phyloP scores from a whole-genome alignment of 2,113 vertebrate genomes.

The Psittacus erithacus region DNA sequence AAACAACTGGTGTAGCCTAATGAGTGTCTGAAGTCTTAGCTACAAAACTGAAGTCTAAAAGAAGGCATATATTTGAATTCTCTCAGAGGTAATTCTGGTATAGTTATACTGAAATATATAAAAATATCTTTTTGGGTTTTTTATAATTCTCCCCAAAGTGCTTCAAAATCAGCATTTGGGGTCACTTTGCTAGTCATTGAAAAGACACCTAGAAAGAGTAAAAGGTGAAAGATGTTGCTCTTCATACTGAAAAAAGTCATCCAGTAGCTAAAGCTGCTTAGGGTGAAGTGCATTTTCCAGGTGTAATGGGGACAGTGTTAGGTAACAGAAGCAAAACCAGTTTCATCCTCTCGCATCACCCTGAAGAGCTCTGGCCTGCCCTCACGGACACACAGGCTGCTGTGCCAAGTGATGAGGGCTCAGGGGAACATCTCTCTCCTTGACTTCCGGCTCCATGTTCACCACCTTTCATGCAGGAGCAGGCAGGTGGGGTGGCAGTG shows the following conservation, averaged over 20 bases:
- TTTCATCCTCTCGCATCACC: background rate
- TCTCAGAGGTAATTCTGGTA: background rate
- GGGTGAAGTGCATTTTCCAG: background rate
- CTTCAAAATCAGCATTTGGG: background rate
- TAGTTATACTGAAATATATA: background rate
- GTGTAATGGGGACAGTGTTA: background rate
- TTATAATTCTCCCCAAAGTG: background rate
- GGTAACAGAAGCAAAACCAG: background rate
- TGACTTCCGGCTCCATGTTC: background rate
- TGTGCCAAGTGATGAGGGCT: accelerated
- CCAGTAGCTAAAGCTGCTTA: background rate
- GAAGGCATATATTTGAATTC: background rate
- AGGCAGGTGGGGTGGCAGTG: background rate
- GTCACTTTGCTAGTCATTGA: background rate
- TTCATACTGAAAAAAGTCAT: background rate
- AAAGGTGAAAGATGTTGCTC: background rate
- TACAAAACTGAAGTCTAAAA: background rate
- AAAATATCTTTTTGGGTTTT: background rate
- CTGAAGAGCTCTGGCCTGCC: background rate
- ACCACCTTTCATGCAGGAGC: accelerated
- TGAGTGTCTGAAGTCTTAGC: background rate
- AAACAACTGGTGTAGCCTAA: background rate
- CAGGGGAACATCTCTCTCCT: background rate
- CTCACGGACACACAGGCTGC: accelerated
- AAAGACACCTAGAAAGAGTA: background rate